Conservation (phyloP, 92 coral and sea anemone species). For the Paragorgia papillata region DNA sequence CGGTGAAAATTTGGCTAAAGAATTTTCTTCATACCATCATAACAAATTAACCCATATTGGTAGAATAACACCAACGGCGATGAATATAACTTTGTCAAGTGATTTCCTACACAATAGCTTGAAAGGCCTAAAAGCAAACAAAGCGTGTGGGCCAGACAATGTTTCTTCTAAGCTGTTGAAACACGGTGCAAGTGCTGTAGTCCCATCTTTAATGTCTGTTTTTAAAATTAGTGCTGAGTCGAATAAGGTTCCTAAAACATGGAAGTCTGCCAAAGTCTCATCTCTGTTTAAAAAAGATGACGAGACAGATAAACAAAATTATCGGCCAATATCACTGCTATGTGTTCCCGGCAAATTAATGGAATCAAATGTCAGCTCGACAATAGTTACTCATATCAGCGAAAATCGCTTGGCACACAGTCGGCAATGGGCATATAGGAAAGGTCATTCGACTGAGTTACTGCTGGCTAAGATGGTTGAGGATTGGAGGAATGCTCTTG, state of each 20-base stretch:
- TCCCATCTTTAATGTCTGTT: slow-evolving; percentile 16
- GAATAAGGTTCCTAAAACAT: not conserved
- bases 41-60: too few species aligned
- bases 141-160: slow-evolving; percentile 15
- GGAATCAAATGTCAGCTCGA: slow-evolving; percentile 26
- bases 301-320: slow-evolving; percentile 26
- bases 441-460: too few species aligned
- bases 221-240: not conserved
- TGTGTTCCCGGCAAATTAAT: slow-evolving; percentile 39
- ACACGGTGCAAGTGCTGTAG: not conserved
- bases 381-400: slow-evolving; percentile 27
- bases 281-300: slow-evolving; percentile 26
- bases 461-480: slow-evolving; percentile 49
- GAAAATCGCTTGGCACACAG: slow-evolving; percentile 23
- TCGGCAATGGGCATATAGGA: slow-evolving; percentile 47
- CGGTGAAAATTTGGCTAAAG: slow-evolving; percentile 47
- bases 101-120: too few species aligned
- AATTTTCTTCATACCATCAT: too few species aligned
- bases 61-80: too few species aligned
- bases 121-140: slow-evolving; percentile 20
- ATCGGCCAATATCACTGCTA: slow-evolving; percentile 37
- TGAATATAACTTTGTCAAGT: too few species aligned
- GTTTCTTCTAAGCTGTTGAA: not conserved
- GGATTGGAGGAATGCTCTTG: slow-evolving; percentile 53
- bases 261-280: slow-evolving; percentile 15